A percentile compares a stretch with the other conserved stretches of the same genome.
These are phyloP conservation scores for Boulengeromyrus knoepffleri DNA, from an alignment of 2,113 vertebrate genomes.

Conservation along the genomic window DNA sequence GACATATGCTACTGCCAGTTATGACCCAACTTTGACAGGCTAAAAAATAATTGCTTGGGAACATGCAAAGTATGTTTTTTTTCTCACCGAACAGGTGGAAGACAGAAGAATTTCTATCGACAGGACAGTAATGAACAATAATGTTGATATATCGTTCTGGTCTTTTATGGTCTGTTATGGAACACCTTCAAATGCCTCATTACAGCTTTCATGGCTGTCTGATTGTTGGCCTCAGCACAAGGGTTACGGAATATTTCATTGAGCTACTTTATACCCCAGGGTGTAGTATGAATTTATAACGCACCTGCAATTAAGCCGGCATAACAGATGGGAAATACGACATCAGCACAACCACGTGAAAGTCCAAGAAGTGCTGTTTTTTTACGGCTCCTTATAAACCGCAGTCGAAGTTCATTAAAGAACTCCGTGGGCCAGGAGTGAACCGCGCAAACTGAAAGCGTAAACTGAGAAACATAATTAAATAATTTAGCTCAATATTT, in stretches of 20 bases:
- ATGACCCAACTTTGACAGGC: neutral
- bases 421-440: neutral
- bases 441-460: neutral
- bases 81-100: neutral
- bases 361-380: neutral
- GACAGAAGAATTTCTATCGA: neutral
- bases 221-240: slow-evolving; percentile 3
- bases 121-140: neutral
- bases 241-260: neutral
- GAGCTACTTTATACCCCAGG: neutral
- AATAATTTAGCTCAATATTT: neutral
- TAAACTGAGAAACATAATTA: neutral
- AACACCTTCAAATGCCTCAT: neutral
- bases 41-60: neutral
- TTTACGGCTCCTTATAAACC: neutral
- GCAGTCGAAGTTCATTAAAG: neutral
- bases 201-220: neutral
- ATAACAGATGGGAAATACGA: neutral
- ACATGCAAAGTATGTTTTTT: neutral
- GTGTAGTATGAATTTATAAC: neutral
- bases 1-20: too few species aligned
- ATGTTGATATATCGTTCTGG: neutral
- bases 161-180: neutral
- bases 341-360: neutral
- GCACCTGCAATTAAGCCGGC: slow-evolving; percentile 6